Conservation (phyloP, 2,888 invertebrate genomes). For the Graphium colonna region DNA sequence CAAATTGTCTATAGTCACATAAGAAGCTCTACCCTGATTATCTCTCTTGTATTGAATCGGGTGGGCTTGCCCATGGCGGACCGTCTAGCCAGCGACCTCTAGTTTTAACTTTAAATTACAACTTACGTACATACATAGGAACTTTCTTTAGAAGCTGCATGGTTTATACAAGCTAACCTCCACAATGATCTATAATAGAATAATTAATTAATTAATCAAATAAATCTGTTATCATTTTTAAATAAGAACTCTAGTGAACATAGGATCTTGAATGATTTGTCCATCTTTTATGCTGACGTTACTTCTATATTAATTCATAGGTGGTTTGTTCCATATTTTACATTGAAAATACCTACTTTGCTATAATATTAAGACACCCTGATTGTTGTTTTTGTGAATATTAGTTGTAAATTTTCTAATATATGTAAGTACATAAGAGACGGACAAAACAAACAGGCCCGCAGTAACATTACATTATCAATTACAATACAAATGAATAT, state of each 20-base stretch:
- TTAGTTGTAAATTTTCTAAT: constrained; percentile 23
- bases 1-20: constrained; percentile 19
- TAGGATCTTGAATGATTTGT: constrained; percentile 18
- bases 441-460: constrained; percentile 28
- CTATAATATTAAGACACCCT: not conserved
- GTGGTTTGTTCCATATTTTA: too few species aligned
- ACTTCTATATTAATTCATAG: not conserved
- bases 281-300: constrained; percentile 17
- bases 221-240: constrained; percentile 59
- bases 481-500: constrained; percentile 69
- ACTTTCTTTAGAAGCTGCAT: constrained; percentile 80
- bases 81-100: constrained; percentile 62
- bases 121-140: constrained; percentile 80
- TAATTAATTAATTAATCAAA: constrained; percentile 66
- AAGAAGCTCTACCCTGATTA: constrained; percentile 65
- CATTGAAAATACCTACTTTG: not conserved
- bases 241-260: constrained; percentile 28
- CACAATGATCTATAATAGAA: constrained; percentile 73
- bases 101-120: constrained; percentile 72
- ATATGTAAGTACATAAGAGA: constrained; percentile 4
- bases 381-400: constrained; percentile 7
- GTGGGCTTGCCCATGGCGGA: constrained; percentile 45
- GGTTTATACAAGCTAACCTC: constrained; percentile 79
- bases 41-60: constrained; percentile 62
- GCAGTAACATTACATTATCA: constrained; percentile 65